phyloP scores from a whole-genome alignment of 2,113 vertebrate species.

The Ophiodon elongatus region DNA sequence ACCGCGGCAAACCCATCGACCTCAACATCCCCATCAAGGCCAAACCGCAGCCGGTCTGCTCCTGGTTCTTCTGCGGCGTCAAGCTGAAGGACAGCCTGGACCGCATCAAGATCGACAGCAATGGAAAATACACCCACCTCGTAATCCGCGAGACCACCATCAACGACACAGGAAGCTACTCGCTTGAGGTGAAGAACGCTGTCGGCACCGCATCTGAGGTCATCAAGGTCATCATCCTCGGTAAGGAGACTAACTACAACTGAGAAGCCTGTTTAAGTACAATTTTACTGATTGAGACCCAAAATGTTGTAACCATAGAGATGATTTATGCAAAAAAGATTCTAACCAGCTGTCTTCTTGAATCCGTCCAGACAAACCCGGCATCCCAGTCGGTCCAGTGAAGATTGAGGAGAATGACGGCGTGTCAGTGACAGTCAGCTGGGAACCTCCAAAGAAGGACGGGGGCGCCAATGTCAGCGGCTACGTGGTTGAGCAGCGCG shows the following conservation, averaged over 20 bases:
- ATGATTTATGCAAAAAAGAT: not conserved
- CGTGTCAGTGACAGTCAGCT: constrained; percentile 92
- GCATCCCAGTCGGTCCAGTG: constrained; percentile 91
- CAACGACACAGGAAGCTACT: constrained; percentile 93
- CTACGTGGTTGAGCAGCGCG: constrained; percentile 96
- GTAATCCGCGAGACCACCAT: constrained; percentile 96
- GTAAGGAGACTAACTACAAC: constrained; percentile 81
- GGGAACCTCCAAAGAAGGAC: constrained; percentile 93
- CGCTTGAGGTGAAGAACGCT: constrained; percentile 92
- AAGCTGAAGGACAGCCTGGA: constrained; percentile 94
- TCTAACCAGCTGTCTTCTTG: too few relatives aligned
- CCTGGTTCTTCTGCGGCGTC: constrained; percentile 92
- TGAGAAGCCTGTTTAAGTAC: not conserved
- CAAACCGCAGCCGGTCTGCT: constrained; percentile 89
- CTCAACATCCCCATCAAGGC: constrained; percentile 92
- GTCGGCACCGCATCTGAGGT: constrained; percentile 89
- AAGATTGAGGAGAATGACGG: constrained; percentile 92
- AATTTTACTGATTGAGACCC: not conserved
- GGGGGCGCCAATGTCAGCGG: constrained; percentile 95
- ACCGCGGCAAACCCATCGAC: constrained; percentile 92
- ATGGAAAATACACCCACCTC: constrained; percentile 88
- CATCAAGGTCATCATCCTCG: constrained; percentile 95
- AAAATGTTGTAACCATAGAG: not conserved
- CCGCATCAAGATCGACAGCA: constrained; percentile 92
- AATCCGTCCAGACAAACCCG: constrained; percentile 91